These are phyloP conservation scores for Campylomormyrus numenius DNA, from an alignment of 2,113 vertebrate genomes.

Conservation along the genomic window DNA sequence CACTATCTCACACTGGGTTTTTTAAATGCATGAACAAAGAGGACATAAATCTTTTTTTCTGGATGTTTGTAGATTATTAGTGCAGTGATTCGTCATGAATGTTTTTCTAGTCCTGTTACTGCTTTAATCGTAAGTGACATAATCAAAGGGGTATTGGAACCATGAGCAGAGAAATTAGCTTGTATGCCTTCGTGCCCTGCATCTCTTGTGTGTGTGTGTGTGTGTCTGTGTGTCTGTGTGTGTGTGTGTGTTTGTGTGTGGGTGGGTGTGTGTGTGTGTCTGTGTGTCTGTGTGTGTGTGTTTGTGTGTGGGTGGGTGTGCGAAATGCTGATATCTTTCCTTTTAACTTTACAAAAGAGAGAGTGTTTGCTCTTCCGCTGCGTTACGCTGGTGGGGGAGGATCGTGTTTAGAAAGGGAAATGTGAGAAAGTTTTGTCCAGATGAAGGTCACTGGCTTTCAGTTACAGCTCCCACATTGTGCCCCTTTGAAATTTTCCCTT, in stretches of 20 bases:
- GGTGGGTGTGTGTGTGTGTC: neutral
- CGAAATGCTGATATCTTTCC: neutral
- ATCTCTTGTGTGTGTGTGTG: neutral
- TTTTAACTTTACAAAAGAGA: neutral
- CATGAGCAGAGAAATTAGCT: neutral
- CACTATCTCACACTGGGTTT: neutral
- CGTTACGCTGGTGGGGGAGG: neutral
- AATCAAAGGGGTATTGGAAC: neutral
- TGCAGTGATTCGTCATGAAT: neutral
- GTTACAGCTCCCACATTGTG: neutral
- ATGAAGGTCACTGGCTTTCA: neutral
- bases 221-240: too few species aligned
- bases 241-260: neutral
- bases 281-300: neutral
- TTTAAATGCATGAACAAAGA: neutral
- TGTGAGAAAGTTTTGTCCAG: neutral
- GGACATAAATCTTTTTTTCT: slow-evolving; percentile 14
- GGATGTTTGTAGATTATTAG: slow-evolving; percentile 10
- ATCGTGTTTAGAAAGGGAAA: neutral
- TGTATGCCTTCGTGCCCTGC: neutral
- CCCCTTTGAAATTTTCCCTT: neutral
- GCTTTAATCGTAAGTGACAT: neutral
- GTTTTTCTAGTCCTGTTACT: neutral
- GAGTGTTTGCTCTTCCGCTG: neutral
- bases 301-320: neutral